Evolutionary conservation across 1,140 invertebrate genomes (phyloP).

Genomic region (Aleiodes sp.): DNA sequence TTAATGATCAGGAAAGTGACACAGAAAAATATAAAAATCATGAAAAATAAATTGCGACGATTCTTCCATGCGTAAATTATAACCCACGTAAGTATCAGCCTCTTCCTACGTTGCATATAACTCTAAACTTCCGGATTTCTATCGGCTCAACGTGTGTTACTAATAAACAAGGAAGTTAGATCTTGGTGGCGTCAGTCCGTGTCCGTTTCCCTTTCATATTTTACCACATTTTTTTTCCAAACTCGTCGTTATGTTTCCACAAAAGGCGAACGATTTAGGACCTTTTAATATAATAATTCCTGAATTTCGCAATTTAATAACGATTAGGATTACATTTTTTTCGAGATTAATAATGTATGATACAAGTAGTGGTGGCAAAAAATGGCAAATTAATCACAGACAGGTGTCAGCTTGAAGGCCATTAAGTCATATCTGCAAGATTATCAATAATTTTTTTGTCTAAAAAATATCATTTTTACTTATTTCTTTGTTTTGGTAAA

Average conservation of each 20-base stretch:
- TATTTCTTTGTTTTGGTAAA: background rate
- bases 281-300: background rate
- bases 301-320: constrained; percentile 27
- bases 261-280: no score
- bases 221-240: no score
- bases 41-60: constrained; percentile 53
- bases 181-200: constrained; percentile 11
- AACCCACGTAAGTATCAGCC: constrained; percentile 36
- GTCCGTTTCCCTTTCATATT: constrained; percentile 14
- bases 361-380: background rate
- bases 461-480: background rate
- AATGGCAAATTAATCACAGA: constrained; percentile 17
- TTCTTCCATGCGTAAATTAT: constrained; percentile 55
- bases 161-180: constrained; percentile 45
- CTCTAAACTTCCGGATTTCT: constrained; percentile 53
- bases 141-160: constrained; percentile 30
- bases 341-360: constrained; percentile 26
- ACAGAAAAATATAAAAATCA: background rate
- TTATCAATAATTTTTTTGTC: background rate
- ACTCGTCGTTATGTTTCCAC: no score
- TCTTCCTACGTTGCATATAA: constrained; percentile 43
- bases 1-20: constrained; percentile 56
- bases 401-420: constrained; percentile 10
- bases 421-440: background rate
- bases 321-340: constrained; percentile 3